Evolutionary conservation across 2,888 invertebrate species (phyloP).

Genomic region (Eristalis intricaria): DNA sequence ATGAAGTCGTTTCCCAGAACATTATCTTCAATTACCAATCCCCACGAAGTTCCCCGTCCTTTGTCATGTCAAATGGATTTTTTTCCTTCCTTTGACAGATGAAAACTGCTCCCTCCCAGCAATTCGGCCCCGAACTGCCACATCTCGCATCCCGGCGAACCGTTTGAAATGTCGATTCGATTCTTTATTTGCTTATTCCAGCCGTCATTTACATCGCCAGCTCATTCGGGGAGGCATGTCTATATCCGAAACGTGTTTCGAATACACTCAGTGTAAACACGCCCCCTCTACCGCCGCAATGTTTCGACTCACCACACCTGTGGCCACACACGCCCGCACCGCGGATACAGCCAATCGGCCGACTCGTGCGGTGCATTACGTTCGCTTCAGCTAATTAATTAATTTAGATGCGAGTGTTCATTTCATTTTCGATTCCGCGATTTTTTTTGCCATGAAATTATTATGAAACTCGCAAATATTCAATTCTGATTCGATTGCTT

Average conservation of each 20-base stretch:
- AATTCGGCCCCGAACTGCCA: background rate
- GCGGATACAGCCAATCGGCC: background rate
- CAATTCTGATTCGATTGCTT: background rate
- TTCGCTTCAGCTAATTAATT: background rate
- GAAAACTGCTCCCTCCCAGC: background rate
- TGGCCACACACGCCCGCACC: background rate
- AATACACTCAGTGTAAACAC: background rate
- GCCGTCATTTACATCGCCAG: background rate
- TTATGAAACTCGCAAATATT: background rate
- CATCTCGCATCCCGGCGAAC: background rate
- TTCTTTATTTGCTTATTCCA: background rate
- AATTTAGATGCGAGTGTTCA: background rate
- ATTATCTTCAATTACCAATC: background rate
- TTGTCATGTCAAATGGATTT: background rate
- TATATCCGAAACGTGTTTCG: background rate
- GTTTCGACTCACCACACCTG: background rate
- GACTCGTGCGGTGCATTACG: constrained; percentile 1
- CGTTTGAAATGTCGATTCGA: background rate
- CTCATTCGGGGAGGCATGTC: background rate
- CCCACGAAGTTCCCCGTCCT: background rate
- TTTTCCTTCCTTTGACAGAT: background rate
- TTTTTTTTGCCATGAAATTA: background rate
- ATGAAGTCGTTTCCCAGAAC: background rate
- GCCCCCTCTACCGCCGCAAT: background rate
- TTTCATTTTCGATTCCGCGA: background rate